Percentiles rank a stretch among this genome's conserved stretches.
These are phyloP conservation scores for Erpobdella octoculata DNA, from an alignment of 2,888 invertebrate genomes.

Conservation along the genomic window DNA sequence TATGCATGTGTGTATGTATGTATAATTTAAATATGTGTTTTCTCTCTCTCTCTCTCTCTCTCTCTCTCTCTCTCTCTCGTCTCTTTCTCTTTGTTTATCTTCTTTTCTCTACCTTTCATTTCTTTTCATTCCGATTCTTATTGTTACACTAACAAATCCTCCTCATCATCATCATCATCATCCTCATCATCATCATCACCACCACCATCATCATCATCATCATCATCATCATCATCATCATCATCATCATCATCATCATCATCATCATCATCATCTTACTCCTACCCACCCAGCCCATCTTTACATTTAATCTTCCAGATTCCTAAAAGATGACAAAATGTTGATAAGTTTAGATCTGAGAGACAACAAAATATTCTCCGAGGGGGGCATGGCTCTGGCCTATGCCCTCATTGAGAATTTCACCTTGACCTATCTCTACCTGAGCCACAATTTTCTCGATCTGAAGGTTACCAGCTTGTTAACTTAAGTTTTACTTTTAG, in stretches of 20 bases:
- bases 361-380: slow-evolving; percentile 48
- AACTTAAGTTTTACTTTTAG: no score
- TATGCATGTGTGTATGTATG: neutral
- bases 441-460: slow-evolving; percentile 49
- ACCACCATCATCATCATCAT: neutral
- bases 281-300: no score
- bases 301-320: slow-evolving; percentile 39
- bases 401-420: slow-evolving; percentile 51
- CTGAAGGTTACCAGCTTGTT: slow-evolving; percentile 44
- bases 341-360: slow-evolving; percentile 41
- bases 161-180: no score
- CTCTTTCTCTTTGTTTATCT: no score
- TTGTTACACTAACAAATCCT: neutral
- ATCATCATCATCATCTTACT: no score
- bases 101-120: no score
- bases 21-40: neutral
- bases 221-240: neutral
- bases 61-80: neutral
- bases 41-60: neutral
- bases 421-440: slow-evolving; percentile 44
- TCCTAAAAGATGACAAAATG: slow-evolving; percentile 50
- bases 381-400: slow-evolving; percentile 52
- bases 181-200: neutral
- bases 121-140: neutral
- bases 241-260: neutral